These are phyloP conservation scores for Bunonema sp. DNA, from an alignment of 2,888 invertebrate genomes.

Conservation along the genomic window DNA sequence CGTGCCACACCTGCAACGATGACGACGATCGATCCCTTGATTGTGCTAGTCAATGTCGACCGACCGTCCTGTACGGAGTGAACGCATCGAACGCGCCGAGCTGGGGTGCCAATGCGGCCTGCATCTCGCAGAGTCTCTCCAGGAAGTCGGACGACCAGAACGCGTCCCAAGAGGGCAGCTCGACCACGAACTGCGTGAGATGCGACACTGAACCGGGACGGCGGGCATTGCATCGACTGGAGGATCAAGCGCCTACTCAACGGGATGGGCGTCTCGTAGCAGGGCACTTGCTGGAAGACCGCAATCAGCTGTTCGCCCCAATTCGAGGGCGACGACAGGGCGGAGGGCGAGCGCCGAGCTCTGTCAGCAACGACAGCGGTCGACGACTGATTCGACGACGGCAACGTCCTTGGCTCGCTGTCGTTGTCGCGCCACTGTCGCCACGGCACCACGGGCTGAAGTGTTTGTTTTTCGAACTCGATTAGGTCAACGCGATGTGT, in stretches of 20 bases:
- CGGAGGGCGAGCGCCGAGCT: too few species aligned
- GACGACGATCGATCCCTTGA: slow-evolving; percentile 9
- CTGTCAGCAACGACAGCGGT: too few species aligned
- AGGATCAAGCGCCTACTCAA: slow-evolving; percentile 11
- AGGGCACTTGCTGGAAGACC: slow-evolving; percentile 29
- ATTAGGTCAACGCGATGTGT: too few species aligned
- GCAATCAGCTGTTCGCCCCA: slow-evolving; percentile 35
- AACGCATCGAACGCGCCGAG: slow-evolving; percentile 17
- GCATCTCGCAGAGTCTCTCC: slow-evolving; percentile 23
- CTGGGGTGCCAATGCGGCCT: slow-evolving; percentile 12
- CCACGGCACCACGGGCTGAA: too few species aligned
- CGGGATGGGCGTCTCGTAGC: slow-evolving; percentile 40
- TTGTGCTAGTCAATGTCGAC: too few species aligned
- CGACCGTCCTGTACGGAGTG: slow-evolving; percentile 15
- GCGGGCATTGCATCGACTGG: background rate
- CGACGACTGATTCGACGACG: slow-evolving; percentile 5
- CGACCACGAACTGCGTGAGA: slow-evolving; percentile 31
- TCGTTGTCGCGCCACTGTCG: too few species aligned
- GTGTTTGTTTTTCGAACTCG: too few species aligned
- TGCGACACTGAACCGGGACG: slow-evolving; percentile 30
- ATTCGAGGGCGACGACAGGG: too few species aligned
- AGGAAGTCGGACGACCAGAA: slow-evolving; percentile 24
- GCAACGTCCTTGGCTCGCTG: too few species aligned
- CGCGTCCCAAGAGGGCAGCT: slow-evolving; percentile 17
- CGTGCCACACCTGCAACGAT: slow-evolving; percentile 25